phyloP scores from a whole-genome alignment of 2,888 invertebrate genomes.

The Chaitophorus viminalis region DNA sequence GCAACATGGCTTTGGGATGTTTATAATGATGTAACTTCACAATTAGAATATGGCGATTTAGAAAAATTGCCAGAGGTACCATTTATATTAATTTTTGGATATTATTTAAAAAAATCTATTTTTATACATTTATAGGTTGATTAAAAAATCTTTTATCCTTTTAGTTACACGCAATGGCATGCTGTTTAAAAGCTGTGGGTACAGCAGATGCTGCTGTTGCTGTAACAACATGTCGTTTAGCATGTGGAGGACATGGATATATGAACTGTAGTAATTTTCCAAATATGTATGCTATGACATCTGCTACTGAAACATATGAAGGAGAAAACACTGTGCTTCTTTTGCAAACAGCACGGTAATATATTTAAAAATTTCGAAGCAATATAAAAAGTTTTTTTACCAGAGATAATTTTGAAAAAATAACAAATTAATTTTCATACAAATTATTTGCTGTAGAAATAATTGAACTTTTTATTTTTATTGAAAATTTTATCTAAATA shows the following conservation, averaged over 20 bases:
- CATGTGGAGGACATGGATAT: slow-evolving; percentile 97
- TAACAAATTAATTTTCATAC: background rate
- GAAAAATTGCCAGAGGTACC: slow-evolving; percentile 84
- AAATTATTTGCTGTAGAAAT: background rate
- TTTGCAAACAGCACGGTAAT: slow-evolving; percentile 84
- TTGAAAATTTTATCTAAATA: background rate
- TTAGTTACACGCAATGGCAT: slow-evolving; percentile 88
- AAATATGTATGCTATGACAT: slow-evolving; percentile 82
- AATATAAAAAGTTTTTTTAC: too few species aligned
- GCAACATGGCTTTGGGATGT: slow-evolving; percentile 85
- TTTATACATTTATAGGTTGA: background rate
- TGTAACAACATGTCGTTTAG: slow-evolving; percentile 86
- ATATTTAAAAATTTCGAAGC: background rate
- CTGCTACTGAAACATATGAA: slow-evolving; percentile 93
- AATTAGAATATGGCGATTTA: slow-evolving; percentile 83
- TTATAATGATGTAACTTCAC: slow-evolving; percentile 84
- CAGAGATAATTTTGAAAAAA: background rate
- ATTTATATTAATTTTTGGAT: background rate
- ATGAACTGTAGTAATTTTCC: slow-evolving; percentile 89
- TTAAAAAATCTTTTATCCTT: slow-evolving; percentile 64
- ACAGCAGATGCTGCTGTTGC: slow-evolving; percentile 80
- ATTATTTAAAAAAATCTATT: background rate
- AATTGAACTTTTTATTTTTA: background rate
- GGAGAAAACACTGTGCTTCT: slow-evolving; percentile 95
- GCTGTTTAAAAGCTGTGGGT: slow-evolving; percentile 90